Conservation (phyloP, 2,113 vertebrate species). For the Nanorana parkeri region DNA sequence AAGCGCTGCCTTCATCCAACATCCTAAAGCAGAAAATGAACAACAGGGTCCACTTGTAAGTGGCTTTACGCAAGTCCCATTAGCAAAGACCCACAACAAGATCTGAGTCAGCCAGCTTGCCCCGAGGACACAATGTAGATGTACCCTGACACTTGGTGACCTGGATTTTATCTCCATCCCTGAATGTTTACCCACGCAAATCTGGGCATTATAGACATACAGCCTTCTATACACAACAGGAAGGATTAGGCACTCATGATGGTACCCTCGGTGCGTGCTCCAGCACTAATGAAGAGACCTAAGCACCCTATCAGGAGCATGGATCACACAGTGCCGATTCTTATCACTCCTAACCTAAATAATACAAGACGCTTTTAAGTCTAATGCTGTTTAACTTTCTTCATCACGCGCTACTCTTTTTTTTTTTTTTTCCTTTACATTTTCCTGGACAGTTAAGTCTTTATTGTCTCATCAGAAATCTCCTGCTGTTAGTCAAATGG, state of each 20-base stretch:
- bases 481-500: too few species aligned
- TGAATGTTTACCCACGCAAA: constrained; percentile 48
- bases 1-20: too few species aligned
- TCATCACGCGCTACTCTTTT: not conserved
- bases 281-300: constrained; percentile 15
- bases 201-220: constrained; percentile 5
- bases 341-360: constrained; percentile 20
- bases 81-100: constrained; percentile 36
- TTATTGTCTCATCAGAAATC: too few species aligned
- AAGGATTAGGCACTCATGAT: constrained; percentile 45
- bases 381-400: not conserved
- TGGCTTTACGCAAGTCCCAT: constrained; percentile 16
- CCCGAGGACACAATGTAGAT: constrained; percentile 18
- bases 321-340: constrained; percentile 23
- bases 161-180: constrained; percentile 31
- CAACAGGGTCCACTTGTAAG: not conserved
- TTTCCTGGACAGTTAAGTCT: not conserved
- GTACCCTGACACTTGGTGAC: constrained; percentile 44
- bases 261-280: constrained; percentile 13
- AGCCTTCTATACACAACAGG: not conserved
- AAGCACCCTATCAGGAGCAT: not conserved
- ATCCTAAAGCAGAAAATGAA: not conserved
- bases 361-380: not conserved
- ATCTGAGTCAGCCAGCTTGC: constrained; percentile 7
- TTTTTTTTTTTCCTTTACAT: not conserved